These are phyloP conservation scores for Battus philenor DNA, from an alignment of 1,140 invertebrate species.

Conservation along the genomic window DNA sequence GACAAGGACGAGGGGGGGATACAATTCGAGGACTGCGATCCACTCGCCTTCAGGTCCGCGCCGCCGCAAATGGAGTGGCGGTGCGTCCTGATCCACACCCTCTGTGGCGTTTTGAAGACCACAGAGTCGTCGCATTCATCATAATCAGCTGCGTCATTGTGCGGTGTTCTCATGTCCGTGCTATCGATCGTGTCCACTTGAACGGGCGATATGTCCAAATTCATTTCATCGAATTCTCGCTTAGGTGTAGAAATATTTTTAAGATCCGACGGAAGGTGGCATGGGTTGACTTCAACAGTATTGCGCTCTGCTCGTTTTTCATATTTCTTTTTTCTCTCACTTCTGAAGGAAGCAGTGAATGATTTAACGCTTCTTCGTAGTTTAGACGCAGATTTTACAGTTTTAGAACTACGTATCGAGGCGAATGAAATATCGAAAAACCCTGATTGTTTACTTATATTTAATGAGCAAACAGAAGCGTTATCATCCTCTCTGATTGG, in stretches of 20 bases:
- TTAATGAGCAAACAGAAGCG: conserved; percentile 66
- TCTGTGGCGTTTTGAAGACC: conserved; percentile 65
- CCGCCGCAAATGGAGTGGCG: conserved; percentile 50
- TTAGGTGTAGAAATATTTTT: conserved; percentile 61
- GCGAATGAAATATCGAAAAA: conserved; percentile 74
- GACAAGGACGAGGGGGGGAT: conserved; percentile 21
- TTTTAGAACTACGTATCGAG: conserved; percentile 66
- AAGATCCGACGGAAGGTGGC: conserved; percentile 46
- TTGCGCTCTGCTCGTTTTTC: conserved; percentile 63
- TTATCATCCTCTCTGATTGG: conserved; percentile 70
- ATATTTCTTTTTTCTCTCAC: conserved; percentile 74
- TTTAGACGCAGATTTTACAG: conserved; percentile 68
- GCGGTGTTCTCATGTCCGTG: conserved; percentile 43
- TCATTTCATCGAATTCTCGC: conserved; percentile 56
- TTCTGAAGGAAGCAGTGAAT: conserved; percentile 71
- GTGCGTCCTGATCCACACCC: conserved; percentile 44
- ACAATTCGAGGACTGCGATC: not conserved
- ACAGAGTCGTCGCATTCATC: conserved; percentile 58
- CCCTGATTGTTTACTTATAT: conserved; percentile 70
- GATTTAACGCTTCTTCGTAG: conserved; percentile 70
- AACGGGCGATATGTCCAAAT: conserved; percentile 66
- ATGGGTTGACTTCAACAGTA: conserved; percentile 53
- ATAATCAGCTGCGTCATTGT: conserved; percentile 32
- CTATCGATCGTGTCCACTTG: conserved; percentile 67
- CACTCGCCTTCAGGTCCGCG: conserved; percentile 30